These are phyloP conservation scores for Centropristis striata DNA, from an alignment of 2,113 vertebrate species.

Conservation along the genomic window DNA sequence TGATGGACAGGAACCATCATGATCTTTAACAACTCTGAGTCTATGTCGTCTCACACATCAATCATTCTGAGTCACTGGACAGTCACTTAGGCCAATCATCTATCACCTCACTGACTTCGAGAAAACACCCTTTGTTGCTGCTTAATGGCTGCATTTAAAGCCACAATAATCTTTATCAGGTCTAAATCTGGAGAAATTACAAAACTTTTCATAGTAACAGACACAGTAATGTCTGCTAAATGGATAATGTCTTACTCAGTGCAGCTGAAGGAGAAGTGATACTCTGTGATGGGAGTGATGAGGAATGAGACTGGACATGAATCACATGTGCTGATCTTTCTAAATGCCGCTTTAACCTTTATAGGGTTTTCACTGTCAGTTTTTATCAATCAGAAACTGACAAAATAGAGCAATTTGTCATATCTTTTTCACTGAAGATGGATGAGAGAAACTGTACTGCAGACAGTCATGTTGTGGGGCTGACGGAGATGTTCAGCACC, in stretches of 20 bases:
- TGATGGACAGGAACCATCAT: constrained; percentile 76
- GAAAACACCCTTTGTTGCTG: constrained; percentile 21
- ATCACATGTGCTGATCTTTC: constrained; percentile 69
- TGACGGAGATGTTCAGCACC: constrained; percentile 38
- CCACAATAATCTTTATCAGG: background rate
- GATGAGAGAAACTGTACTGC: constrained; percentile 12
- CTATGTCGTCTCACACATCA: constrained; percentile 69
- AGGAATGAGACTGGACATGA: constrained; percentile 64
- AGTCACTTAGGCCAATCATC: constrained; percentile 52
- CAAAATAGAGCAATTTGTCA: constrained; percentile 42
- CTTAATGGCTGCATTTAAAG: constrained; percentile 7
- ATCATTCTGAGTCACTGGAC: constrained; percentile 62
- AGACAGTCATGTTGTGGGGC: background rate
- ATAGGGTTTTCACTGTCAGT: constrained; percentile 51
- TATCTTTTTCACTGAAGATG: constrained; percentile 9
- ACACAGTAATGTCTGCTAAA: constrained; percentile 34
- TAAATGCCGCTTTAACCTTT: constrained; percentile 72
- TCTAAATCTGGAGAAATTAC: constrained; percentile 10
- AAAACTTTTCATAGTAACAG: background rate
- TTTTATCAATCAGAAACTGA: constrained; percentile 55
- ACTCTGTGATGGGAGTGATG: constrained; percentile 57
- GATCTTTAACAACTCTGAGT: constrained; percentile 74
- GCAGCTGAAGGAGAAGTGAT: constrained; percentile 58
- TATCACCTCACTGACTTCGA: constrained; percentile 37
- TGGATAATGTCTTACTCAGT: constrained; percentile 50